Base-by-base conservation (phyloP, 1,140 invertebrate species). In the Drosophila bocqueti region DNA sequence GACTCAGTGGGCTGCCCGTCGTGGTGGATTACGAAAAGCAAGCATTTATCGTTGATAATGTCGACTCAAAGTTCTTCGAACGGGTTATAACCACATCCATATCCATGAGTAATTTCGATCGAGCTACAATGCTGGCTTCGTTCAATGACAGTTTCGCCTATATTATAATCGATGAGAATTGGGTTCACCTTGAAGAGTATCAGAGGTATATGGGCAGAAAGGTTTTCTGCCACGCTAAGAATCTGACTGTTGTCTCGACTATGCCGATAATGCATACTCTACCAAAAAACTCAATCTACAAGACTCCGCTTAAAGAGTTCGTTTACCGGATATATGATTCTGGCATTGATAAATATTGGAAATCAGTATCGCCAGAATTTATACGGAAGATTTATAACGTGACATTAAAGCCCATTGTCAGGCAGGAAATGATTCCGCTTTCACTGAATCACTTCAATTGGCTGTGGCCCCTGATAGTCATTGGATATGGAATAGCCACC, bases 401-500 rank as follows among this genome's bases (percentile, higher is more conserved):
- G 9, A 31, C 49, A 7, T 6, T 34, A 4, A 13, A 45, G n/a
- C 13, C 29, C 13, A 24, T 8, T 21, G 3, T 13, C 4, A 29
- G 29, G 7, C 21, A 1, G 16, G n/a, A 26, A 16, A 13, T 18
- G 2, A 34, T 3, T 2, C 36, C 76, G 1, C 24, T 81, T 0
- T 58, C 18, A 0, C 2, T 81, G 0, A 6, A n/a, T 0, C 45
- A 75, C 43, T 29, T 81, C 0, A 31, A 24, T 24, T 75, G 60
- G 49, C 13, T 75, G 1, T 75, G 65, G 42, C 54, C 43, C 26
- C n/a, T 78, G 3, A 31, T 80, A 10, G 18, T 38, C 3, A 3
- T 54, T 1, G 63, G 50, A 10, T 80, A 63, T 21, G 43, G 38
- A 2, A 1, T 68, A 8, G 58, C 78, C 13, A 38, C 24, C 11